These are phyloP conservation scores for Drosophila nigrodunni DNA, from an alignment of 1,140 invertebrate genomes.

Conservation along the genomic window DNA sequence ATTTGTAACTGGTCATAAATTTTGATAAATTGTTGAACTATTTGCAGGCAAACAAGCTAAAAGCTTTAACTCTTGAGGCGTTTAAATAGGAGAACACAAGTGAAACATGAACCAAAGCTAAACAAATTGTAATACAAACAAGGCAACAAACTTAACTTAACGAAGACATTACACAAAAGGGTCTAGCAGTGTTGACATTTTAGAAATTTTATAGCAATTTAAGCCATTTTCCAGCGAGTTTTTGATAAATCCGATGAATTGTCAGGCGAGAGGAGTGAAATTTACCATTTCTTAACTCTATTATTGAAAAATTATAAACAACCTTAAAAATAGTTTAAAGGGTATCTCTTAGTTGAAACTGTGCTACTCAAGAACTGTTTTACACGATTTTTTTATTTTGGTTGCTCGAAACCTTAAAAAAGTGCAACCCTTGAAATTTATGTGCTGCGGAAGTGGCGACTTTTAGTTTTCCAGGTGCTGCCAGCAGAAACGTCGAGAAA, in stretches of 20 bases:
- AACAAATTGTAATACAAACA: slow-evolving; percentile 66
- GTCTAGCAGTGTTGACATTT: slow-evolving; percentile 1
- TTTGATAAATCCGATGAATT: too few species aligned
- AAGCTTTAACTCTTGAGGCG: slow-evolving; percentile 57
- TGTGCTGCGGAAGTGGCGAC: slow-evolving; percentile 74
- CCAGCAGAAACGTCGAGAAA: slow-evolving; percentile 18
- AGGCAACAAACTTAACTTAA: slow-evolving; percentile 37
- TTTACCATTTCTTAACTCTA: too few species aligned
- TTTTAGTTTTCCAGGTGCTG: slow-evolving; percentile 77
- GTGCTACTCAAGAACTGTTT: neutral
- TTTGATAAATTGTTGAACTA: slow-evolving; percentile 73
- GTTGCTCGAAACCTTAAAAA: slow-evolving; percentile 64
- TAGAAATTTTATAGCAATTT: slow-evolving; percentile 24
- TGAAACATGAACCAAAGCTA: slow-evolving; percentile 36
- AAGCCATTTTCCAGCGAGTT: too few species aligned
- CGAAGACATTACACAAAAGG: slow-evolving; percentile 21
- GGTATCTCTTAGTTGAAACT: neutral
- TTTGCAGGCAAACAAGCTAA: slow-evolving; percentile 38
- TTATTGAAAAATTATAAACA: too few species aligned
- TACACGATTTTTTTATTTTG: slow-evolving; percentile 26
- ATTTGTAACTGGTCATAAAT: slow-evolving; percentile 52
- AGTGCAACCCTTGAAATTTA: slow-evolving; percentile 70
- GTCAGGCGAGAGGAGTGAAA: too few species aligned
- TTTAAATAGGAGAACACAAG: slow-evolving; percentile 43
- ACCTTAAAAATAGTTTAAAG: neutral